These are phyloP conservation scores for Leptodactylus fuscus DNA, from an alignment of 2,113 vertebrate genomes.

Conservation along the genomic window DNA sequence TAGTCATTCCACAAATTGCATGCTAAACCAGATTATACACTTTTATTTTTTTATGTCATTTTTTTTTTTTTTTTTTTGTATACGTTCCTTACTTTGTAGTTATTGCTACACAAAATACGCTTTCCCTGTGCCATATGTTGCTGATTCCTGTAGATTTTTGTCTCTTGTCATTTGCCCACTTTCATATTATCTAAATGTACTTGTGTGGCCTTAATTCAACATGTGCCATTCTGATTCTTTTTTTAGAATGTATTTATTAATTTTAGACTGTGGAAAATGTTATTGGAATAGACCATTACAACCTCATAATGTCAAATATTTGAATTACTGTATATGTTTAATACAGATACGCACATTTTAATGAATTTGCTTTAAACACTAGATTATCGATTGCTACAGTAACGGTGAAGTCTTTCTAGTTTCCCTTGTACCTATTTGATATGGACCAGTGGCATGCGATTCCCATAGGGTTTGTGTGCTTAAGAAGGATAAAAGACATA, in stretches of 20 bases:
- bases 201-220: slow-evolving; percentile 11
- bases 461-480: not conserved
- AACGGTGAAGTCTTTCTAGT: not conserved
- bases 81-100: not conserved
- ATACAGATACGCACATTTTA: not conserved
- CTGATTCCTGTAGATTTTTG: not conserved
- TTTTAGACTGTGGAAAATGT: not conserved
- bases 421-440: not conserved
- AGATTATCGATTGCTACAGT: not conserved
- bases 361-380: not conserved
- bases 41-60: too few relatives aligned
- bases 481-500: not conserved
- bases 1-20: not conserved
- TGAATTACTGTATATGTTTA: not conserved
- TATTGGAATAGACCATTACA: not conserved
- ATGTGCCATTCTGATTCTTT: not conserved
- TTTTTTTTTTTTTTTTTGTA: not conserved
- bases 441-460: not conserved
- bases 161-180: not conserved
- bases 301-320: slow-evolving; percentile 13
- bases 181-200: not conserved
- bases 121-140: not conserved
- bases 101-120: not conserved
- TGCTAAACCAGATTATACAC: not conserved
- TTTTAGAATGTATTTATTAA: not conserved